A percentile compares a stretch with the other conserved stretches of the same genome.
These are phyloP conservation scores for Exaiptasia diaphana DNA, from an alignment of 64 coral and sea anemone genomes.

Conservation along the genomic window DNA sequence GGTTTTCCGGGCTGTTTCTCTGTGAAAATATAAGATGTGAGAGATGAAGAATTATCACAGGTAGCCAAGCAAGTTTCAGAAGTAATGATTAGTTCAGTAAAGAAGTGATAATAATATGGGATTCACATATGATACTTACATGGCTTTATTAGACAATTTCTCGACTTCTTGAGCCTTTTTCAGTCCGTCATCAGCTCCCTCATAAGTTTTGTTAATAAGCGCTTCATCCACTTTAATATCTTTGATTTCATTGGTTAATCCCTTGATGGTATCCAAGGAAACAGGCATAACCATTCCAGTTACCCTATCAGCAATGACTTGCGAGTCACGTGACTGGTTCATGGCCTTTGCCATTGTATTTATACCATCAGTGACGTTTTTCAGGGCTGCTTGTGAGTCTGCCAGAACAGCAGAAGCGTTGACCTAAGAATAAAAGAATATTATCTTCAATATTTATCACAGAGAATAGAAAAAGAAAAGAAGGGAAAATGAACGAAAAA, in stretches of 20 bases:
- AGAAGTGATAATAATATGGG: neutral
- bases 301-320: constrained; percentile 53
- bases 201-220: constrained; percentile 71
- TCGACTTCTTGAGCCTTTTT: constrained; percentile 62
- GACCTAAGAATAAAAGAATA: constrained; percentile 23
- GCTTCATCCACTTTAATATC: constrained; percentile 58
- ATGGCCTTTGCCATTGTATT: constrained; percentile 56
- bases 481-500: neutral
- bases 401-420: constrained; percentile 74
- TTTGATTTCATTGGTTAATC: constrained; percentile 65
- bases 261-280: constrained; percentile 58
- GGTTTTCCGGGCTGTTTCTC: constrained; percentile 69
- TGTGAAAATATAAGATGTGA: constrained; percentile 4
- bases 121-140: constrained; percentile 49
- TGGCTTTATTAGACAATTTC: constrained; percentile 63
- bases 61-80: neutral
- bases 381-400: constrained; percentile 42
- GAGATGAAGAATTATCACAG: neutral
- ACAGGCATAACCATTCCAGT: constrained; percentile 59
- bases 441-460: neutral
- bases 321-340: constrained; percentile 62
- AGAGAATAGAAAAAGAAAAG: neutral
- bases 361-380: constrained; percentile 69
- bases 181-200: constrained; percentile 64
- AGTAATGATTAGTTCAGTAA: neutral